Evolutionary conservation across 2,113 vertebrate genomes (phyloP).

Genomic region (Brachirus orientalis): DNA sequence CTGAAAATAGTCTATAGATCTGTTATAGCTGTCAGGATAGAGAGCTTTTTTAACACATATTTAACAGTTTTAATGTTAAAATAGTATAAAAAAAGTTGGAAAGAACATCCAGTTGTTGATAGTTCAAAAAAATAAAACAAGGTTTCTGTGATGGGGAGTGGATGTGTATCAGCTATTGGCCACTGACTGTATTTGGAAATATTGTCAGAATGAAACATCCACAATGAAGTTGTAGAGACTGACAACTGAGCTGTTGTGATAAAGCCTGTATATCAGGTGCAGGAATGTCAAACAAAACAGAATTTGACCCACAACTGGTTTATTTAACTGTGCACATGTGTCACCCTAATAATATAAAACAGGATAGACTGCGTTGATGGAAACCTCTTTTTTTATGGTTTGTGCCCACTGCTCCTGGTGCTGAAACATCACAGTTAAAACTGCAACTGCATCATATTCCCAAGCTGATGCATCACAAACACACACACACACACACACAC

Average conservation of each 20-base stretch:
- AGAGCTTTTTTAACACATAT: no score
- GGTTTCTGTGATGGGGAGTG: no score
- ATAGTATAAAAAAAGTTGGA: no score
- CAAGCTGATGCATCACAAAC: background rate
- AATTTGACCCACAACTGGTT: constrained; percentile 23
- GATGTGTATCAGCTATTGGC: no score
- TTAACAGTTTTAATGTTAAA: no score
- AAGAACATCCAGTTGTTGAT: background rate
- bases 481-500: constrained; percentile 17
- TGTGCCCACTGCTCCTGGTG: background rate
- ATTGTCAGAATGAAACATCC: no score
- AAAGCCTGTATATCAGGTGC: constrained; percentile 14
- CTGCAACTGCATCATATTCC: constrained; percentile 12
- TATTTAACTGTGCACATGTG: constrained; percentile 42
- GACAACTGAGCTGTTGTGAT: no score
- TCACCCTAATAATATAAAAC: constrained; percentile 36
- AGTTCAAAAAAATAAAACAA: no score
- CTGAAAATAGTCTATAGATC: no score
- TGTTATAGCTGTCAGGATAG: no score
- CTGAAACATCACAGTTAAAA: no score
- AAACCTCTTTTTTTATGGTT: constrained; percentile 58
- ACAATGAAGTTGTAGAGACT: constrained; percentile 2
- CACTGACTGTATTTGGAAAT: no score
- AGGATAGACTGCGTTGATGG: constrained; percentile 51
- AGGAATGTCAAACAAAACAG: constrained; percentile 39